Evolutionary conservation across 2,888 invertebrate species (phyloP).

Genomic region (Phyllotreta cruciferae): DNA sequence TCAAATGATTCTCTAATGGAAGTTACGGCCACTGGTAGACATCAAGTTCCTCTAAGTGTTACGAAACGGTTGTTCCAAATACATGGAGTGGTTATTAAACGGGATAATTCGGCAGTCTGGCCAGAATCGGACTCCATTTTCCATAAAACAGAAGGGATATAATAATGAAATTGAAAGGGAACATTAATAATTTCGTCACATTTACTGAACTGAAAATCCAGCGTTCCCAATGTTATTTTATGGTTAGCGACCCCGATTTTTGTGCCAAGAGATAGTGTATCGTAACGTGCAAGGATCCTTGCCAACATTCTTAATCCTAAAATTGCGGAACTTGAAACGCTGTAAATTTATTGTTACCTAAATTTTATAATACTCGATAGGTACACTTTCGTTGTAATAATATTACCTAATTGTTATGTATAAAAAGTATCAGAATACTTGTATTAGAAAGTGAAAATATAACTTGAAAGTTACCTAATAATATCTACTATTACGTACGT

Average conservation of each 20-base stretch:
- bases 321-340: slow-evolving; percentile 1
- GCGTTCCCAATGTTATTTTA: too few relatives aligned
- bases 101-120: neutral
- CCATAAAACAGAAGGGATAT: neutral
- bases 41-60: slow-evolving; percentile 1
- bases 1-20: slow-evolving; percentile 19
- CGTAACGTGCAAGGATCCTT: too few relatives aligned
- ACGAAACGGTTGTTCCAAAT: slow-evolving; percentile 6
- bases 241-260: too few relatives aligned
- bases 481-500: too few relatives aligned
- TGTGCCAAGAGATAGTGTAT: too few relatives aligned
- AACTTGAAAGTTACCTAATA: neutral
- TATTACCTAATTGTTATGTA: neutral
- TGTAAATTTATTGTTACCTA: slow-evolving; percentile 18
- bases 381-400: neutral
- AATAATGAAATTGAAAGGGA: too few relatives aligned
- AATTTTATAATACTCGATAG: neutral
- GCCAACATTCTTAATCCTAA: too few relatives aligned
- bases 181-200: too few relatives aligned
- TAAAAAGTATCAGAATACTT: neutral
- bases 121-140: neutral
- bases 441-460: neutral
- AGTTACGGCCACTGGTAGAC: slow-evolving; percentile 1
- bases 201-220: too few relatives aligned
- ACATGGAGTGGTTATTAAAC: slow-evolving; percentile 3